These are phyloP conservation scores for Bacillus rossius DNA, from an alignment of 1,140 invertebrate genomes.

Conservation along the genomic window DNA sequence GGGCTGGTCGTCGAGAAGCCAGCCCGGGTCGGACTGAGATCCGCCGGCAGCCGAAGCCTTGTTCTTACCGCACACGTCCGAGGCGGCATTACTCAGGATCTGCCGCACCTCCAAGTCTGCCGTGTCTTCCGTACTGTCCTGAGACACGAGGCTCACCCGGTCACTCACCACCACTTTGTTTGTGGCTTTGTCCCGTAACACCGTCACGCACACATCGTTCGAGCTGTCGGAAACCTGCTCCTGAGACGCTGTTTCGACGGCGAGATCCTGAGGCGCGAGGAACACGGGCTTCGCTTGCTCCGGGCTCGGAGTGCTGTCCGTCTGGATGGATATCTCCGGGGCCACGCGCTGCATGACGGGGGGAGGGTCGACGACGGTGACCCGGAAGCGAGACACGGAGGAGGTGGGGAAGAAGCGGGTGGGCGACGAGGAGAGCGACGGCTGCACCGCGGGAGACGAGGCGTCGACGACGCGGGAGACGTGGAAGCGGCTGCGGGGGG, in stretches of 20 bases:
- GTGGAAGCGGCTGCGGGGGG: conserved; percentile 48
- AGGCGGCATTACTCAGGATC: conserved; percentile 9
- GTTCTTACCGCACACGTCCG: too few relatives aligned
- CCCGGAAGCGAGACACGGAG: conserved; percentile 21
- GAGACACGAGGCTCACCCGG: conserved; percentile 7
- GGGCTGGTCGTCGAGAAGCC: too few relatives aligned
- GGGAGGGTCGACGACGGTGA: conserved; percentile 20
- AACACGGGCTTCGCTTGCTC: background rate
- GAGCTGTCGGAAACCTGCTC: background rate
- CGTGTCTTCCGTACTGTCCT: conserved; percentile 17
- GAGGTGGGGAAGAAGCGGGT: conserved; percentile 16
- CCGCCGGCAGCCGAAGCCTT: too few relatives aligned
- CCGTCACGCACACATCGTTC: background rate
- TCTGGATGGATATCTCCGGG: background rate
- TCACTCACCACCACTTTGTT: background rate
- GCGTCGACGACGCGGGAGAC: conserved; percentile 45
- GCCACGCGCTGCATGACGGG: background rate
- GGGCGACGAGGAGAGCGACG: conserved; percentile 17
- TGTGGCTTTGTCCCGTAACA: background rate
- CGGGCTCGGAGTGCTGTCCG: background rate
- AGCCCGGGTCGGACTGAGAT: too few relatives aligned
- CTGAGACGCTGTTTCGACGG: background rate
- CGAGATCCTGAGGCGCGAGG: background rate
- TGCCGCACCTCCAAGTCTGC: conserved; percentile 15
- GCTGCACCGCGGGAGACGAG: conserved; percentile 22